Evolutionary conservation across 2,113 vertebrate genomes (phyloP).

Genomic region (Gorilla gorilla): DNA sequence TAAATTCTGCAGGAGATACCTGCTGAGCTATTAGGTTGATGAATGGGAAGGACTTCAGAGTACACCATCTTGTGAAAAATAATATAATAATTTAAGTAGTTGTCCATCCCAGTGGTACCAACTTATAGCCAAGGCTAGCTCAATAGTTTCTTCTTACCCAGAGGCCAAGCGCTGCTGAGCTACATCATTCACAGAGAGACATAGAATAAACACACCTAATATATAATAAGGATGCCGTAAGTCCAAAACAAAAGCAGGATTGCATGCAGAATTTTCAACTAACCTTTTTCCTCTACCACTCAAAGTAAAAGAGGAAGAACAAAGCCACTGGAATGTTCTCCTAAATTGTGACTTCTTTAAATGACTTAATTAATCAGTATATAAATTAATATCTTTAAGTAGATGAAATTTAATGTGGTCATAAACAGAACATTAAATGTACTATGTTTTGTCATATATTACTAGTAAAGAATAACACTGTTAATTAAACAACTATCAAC

Average conservation of each 20-base stretch:
- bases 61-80: neutral
- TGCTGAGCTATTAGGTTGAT: neutral
- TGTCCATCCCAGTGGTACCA: conserved; percentile 13
- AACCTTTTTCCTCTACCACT: neutral
- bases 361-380: neutral
- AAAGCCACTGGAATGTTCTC: accelerated
- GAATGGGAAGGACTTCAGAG: neutral
- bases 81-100: neutral
- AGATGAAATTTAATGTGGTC: neutral
- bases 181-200: neutral
- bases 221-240: neutral
- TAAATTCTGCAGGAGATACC: neutral
- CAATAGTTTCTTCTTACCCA: conserved; percentile 5
- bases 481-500: neutral
- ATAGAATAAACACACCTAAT: neutral
- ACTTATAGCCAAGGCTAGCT: conserved; percentile 21
- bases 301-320: neutral
- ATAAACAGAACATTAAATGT: neutral
- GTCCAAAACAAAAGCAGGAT: neutral
- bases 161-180: neutral
- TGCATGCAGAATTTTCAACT: neutral
- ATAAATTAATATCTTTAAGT: neutral
- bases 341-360: neutral
- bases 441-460: neutral
- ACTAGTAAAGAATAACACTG: neutral